Evolutionary conservation across 2,113 vertebrate genomes (phyloP).

Genomic region (Anthoscopus minutus): DNA sequence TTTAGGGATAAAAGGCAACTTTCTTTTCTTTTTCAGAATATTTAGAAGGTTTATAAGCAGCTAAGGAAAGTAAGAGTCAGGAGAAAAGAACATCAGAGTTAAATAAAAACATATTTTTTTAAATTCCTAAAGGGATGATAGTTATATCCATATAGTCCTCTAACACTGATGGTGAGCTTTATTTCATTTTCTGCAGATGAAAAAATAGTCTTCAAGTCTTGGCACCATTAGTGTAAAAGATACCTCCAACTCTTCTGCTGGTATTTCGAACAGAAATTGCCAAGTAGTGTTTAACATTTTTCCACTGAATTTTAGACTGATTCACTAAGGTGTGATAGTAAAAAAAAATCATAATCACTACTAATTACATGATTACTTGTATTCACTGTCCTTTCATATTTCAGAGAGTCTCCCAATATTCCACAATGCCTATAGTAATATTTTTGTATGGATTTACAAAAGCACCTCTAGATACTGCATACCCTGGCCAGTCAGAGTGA

Average conservation of each 20-base stretch:
- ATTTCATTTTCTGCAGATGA: not conserved
- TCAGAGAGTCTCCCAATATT: not conserved
- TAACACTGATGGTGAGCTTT: not conserved
- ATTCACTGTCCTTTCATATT: not conserved
- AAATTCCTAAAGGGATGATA: fast-evolving
- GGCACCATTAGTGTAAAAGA: not conserved
- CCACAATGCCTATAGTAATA: not conserved
- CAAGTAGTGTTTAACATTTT: not conserved
- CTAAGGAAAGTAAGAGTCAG: not conserved
- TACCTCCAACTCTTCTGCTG: not conserved
- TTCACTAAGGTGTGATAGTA: not conserved
- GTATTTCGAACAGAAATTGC: not conserved
- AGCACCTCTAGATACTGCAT: not conserved
- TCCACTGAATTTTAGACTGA: not conserved
- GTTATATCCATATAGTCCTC: not conserved
- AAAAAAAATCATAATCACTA: not conserved
- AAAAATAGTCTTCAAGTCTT: not conserved
- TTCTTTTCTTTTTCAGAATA: not conserved
- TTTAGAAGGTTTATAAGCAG: not conserved
- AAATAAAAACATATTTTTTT: not conserved
- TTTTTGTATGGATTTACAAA: not conserved
- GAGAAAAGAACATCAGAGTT: not conserved
- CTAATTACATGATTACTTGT: not conserved
- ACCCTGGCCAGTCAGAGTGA: not conserved
- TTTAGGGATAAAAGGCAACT: not conserved